Base-by-base conservation (phyloP, 2,888 invertebrate species). In the Diplolepis rosae region DNA sequence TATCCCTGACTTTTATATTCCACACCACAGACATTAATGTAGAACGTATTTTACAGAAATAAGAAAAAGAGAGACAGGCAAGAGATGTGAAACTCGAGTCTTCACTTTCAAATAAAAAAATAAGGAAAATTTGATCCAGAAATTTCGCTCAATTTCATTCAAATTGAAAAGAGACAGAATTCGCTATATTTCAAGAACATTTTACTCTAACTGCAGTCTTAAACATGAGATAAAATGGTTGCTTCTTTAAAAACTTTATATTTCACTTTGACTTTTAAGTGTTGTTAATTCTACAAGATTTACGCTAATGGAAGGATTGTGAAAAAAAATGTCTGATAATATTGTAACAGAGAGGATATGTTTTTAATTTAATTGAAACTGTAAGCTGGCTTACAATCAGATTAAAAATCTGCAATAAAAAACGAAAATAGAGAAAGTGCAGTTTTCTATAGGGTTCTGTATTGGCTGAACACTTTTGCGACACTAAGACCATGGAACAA, bases 11-110 rank as follows among this genome's bases (percentile, higher is more conserved):
- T 61, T 61, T 61, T 61, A 61, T 61, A n/a, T 24, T 24, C 22
- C 24, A 22, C 39, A 61, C 56, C 35, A 61, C 35, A 39, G 56
- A 35, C 56, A 61, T 61, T 61, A 61, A 39, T 39, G 35, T 39
- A n/a, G 56, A 61, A n/a, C 39, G 35, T 61, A 61, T 35, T 61
- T 61, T 61, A 39, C 35, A 15, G n/a, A 56, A 35, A 22, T n/a
- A 61, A 61, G 7, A 22, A 61, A 22, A 61, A 56, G 13, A 56
- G 13, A 56, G 22, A 35, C 1, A 35, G 35, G 24, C 35, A 35
- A 35, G 24, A 35, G 24, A 35, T 4, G 35, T 56, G 32, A 35
- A 56, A 32, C 32, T 22, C 22, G 35, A n/a, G 35, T n/a, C 24
- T 28, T 54, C 18, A 15, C 15, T 30, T 39, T 35, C 24, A 35